Percentiles rank a stretch among this genome's conserved stretches.
These are phyloP conservation scores for Schizotus pectinicornis DNA, from an alignment of 2,888 invertebrate genomes.

Conservation along the genomic window DNA sequence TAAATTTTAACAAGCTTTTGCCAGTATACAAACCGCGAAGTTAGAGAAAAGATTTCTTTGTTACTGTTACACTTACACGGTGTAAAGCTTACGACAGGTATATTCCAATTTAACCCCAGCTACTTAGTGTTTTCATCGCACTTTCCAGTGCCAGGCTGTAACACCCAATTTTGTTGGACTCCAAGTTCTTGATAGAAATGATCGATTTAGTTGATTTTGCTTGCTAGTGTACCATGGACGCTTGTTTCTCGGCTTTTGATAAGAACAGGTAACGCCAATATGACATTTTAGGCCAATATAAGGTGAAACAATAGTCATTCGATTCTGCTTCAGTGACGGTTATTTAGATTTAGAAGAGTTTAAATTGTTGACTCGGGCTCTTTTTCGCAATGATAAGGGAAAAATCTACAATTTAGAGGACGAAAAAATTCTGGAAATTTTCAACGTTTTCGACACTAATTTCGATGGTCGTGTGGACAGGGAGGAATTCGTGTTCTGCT, in stretches of 20 bases:
- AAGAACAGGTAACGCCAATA: conserved; percentile 76
- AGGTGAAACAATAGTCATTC: conserved; percentile 1
- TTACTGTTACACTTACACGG: too few species aligned
- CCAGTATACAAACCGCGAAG: too few species aligned
- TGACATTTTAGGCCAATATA: background rate
- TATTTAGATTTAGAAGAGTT: conserved; percentile 79
- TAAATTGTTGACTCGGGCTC: conserved; percentile 79
- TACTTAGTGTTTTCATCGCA: conserved; percentile 10
- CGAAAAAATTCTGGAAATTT: conserved; percentile 75
- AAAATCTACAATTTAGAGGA: conserved; percentile 80
- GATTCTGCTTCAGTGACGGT: conserved; percentile 70
- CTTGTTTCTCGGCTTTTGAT: conserved; percentile 89
- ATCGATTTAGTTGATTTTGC: conserved; percentile 29
- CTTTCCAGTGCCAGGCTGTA: conserved; percentile 24
- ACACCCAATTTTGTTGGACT: conserved; percentile 11
- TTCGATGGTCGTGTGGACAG: conserved; percentile 78
- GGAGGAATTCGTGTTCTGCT: conserved; percentile 85
- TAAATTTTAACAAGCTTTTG: too few species aligned
- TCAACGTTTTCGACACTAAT: conserved; percentile 81
- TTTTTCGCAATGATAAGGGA: conserved; percentile 86
- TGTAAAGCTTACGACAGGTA: too few species aligned
- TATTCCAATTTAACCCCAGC: too few species aligned
- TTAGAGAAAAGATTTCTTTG: too few species aligned
- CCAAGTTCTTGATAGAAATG: conserved; percentile 8
- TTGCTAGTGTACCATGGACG: conserved; percentile 70